These are phyloP conservation scores for Andrena cerasifolii DNA, from an alignment of 1,140 invertebrate genomes.

Conservation along the genomic window DNA sequence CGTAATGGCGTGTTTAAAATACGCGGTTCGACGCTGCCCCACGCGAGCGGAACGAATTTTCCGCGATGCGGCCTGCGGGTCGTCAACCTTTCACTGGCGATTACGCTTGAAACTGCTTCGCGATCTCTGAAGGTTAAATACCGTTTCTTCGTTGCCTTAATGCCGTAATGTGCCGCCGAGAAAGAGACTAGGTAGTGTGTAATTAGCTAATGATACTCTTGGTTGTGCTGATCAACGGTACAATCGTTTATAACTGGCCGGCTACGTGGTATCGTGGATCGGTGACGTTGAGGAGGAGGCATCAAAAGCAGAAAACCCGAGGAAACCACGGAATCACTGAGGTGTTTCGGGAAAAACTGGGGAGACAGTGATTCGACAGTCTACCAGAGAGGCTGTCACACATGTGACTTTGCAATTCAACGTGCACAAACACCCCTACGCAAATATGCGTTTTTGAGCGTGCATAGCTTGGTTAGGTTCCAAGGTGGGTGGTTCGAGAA, in stretches of 20 bases:
- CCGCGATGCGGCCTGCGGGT: conserved; percentile 10
- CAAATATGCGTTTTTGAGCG: conserved; percentile 61
- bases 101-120: neutral
- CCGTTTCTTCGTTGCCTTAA: too few relatives aligned
- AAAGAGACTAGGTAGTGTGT: too few relatives aligned
- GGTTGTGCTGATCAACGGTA: too few relatives aligned
- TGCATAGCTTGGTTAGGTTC: conserved; percentile 57
- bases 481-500: conserved; percentile 72
- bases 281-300: too few relatives aligned
- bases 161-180: too few relatives aligned
- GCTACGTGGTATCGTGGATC: too few relatives aligned
- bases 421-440: conserved; percentile 19
- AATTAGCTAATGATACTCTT: too few relatives aligned
- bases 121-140: neutral
- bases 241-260: too few relatives aligned
- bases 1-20: conserved; percentile 63
- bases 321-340: neutral
- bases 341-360: neutral
- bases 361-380: conserved; percentile 5
- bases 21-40: conserved; percentile 3
- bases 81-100: neutral
- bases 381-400: conserved; percentile 24
- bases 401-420: conserved; percentile 51
- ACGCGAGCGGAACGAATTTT: conserved; percentile 20
- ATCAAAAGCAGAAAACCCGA: neutral